Percentiles rank a stretch among this genome's conserved stretches.
Conservation (phyloP, 2,113 vertebrate genomes). For the Ariopsis seemanni region DNA sequence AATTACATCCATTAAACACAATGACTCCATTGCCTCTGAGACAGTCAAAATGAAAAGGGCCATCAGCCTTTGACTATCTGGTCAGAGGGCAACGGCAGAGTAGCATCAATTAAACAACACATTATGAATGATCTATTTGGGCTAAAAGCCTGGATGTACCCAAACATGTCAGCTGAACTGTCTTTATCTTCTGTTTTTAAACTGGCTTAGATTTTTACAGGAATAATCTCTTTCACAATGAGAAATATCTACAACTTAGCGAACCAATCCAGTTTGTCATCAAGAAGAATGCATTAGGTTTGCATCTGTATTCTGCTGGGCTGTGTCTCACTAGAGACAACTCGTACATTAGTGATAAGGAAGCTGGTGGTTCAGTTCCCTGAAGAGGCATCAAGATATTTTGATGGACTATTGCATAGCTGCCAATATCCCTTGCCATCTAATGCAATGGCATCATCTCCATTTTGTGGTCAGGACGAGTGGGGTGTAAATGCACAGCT, state of each 20-base stretch:
- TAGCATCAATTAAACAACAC: slow-evolving; percentile 43
- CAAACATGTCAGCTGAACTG: neutral
- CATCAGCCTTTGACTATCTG: slow-evolving; percentile 64
- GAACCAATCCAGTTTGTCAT: neutral
- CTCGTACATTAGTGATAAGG: slow-evolving; percentile 28
- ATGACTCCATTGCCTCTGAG: slow-evolving; percentile 57
- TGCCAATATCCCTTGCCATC: slow-evolving; percentile 1
- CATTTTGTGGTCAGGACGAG: slow-evolving; percentile 18
- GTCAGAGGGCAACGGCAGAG: slow-evolving; percentile 46
- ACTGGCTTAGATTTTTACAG: neutral
- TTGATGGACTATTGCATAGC: slow-evolving; percentile 17
- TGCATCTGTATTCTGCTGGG: neutral
- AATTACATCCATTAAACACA: slow-evolving; percentile 58
- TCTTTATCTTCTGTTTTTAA: neutral
- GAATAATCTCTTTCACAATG: neutral
- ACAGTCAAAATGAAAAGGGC: slow-evolving; percentile 55
- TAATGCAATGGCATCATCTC: slow-evolving; percentile 26
- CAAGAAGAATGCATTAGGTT: neutral
- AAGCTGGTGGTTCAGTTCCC: slow-evolving; percentile 31
- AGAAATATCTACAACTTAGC: neutral
- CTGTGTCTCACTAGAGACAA: neutral
- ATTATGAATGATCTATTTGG: slow-evolving; percentile 33
- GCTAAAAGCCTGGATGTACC: neutral
- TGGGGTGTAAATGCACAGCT: slow-evolving; percentile 4
- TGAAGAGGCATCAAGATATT: slow-evolving; percentile 23